Conservation (phyloP, 53 echinoderm and acorn worm genomes). For the Echinometra lucunter region DNA sequence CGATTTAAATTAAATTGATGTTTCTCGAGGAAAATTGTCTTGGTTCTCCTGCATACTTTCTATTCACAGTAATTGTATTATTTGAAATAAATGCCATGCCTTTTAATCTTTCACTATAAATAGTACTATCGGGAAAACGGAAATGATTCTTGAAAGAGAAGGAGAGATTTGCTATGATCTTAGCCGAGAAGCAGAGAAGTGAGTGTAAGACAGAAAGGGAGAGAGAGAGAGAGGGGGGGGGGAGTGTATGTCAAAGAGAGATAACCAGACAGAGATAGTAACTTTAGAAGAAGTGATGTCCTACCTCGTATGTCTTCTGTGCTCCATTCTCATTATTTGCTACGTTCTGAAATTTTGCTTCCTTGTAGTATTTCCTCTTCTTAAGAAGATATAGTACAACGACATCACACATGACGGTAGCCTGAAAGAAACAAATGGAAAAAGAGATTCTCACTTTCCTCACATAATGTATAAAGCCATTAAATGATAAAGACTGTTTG, state of each 20-base stretch:
- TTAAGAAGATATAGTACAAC: constrained; percentile 98
- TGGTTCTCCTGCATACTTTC: neutral
- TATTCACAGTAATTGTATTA: neutral
- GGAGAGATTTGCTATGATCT: too few species aligned
- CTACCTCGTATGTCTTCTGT: constrained; percentile 68
- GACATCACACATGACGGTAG: constrained; percentile 99
- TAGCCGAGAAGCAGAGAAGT: too few species aligned
- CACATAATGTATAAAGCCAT: neutral
- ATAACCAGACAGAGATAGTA: neutral
- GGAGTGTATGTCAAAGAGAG: too few species aligned
- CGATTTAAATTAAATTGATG: too few species aligned
- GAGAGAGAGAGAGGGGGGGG: neutral
- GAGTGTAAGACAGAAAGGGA: neutral
- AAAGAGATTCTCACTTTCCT: neutral
- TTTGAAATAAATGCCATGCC: neutral
- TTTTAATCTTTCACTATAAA: too few species aligned
- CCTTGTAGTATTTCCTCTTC: constrained; percentile 96
- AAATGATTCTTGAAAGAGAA: too few species aligned
- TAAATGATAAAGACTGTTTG: neutral
- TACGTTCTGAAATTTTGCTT: constrained; percentile 96
- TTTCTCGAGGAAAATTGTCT: neutral
- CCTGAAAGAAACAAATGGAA: constrained; percentile 72
- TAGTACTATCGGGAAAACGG: too few species aligned
- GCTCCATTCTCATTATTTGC: constrained; percentile 63
- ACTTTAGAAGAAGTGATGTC: neutral